A percentile compares a stretch with the other conserved stretches of the same genome.
These are phyloP conservation scores for Cairina moschata DNA, from an alignment of 2,113 vertebrate species.

Conservation along the genomic window DNA sequence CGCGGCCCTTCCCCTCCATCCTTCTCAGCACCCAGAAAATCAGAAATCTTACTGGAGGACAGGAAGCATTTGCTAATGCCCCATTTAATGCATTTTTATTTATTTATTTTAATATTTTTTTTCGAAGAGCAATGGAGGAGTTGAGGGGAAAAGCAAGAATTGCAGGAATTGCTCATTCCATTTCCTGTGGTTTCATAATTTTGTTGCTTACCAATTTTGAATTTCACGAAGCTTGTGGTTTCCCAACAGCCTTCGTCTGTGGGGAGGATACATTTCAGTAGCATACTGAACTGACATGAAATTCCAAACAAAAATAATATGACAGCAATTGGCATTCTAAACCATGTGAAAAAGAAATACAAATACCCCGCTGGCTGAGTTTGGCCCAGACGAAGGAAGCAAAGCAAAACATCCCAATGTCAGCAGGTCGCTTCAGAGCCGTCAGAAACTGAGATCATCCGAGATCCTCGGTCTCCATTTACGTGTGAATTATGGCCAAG, in stretches of 20 bases:
- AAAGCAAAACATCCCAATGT: not conserved
- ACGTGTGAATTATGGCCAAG: rapidly evolving
- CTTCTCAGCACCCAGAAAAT: not conserved
- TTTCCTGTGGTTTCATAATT: constrained; percentile 67
- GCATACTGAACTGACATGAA: constrained; percentile 23
- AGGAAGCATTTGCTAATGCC: not conserved
- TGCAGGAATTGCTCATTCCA: constrained; percentile 41
- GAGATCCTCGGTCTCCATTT: not conserved
- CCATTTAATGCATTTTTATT: constrained; percentile 2
- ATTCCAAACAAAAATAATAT: constrained; percentile 4
- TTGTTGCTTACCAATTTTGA: constrained; percentile 27
- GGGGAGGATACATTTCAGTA: constrained; percentile 54
- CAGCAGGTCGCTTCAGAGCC: not conserved
- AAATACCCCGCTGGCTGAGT: not conserved
- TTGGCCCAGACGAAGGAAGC: not conserved
- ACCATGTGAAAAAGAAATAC: not conserved
- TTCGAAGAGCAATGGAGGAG: not conserved
- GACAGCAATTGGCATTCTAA: not conserved
- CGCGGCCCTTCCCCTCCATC: not conserved
- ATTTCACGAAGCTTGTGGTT: constrained; percentile 65
- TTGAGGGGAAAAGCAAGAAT: not conserved
- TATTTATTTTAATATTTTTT: not conserved
- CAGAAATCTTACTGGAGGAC: constrained; percentile 7
- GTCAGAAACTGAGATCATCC: rapidly evolving
- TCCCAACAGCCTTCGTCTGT: constrained; percentile 40